Percentiles rank a stretch among this genome's conserved stretches.
Conservation (phyloP, 2,113 vertebrate genomes). For the Mugil cephalus region DNA sequence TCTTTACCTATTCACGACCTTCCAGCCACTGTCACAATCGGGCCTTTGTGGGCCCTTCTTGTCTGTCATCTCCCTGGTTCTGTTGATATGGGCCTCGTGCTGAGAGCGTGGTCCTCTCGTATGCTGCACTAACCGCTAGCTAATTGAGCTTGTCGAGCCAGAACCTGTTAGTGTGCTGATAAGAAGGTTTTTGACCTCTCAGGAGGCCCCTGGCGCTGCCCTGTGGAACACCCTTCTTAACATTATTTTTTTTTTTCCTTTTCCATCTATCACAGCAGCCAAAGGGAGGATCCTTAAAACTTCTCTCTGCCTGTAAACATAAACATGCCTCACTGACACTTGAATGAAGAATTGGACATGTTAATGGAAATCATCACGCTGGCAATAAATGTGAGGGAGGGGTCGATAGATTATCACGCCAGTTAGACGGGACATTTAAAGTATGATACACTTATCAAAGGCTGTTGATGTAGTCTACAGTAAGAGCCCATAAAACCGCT, state of each 20-base stretch:
- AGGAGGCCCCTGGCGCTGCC: conserved; percentile 33
- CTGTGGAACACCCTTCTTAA: conserved; percentile 26
- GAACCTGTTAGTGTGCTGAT: conserved; percentile 82
- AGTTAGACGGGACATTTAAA: conserved; percentile 26
- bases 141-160: conserved; percentile 84
- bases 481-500: conserved; percentile 46
- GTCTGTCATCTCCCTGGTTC: conserved; percentile 81
- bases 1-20: conserved; percentile 53
- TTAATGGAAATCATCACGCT: neutral
- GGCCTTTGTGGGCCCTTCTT: conserved; percentile 76
- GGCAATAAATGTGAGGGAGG: conserved; percentile 1
- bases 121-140: conserved; percentile 73
- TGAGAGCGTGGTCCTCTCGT: conserved; percentile 69
- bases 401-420: conserved; percentile 32
- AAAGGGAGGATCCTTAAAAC: neutral
- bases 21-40: conserved; percentile 70
- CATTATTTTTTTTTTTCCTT: neutral
- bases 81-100: conserved; percentile 78
- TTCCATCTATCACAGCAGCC: neutral
- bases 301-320: neutral
- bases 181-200: conserved; percentile 80
- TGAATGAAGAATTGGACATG: neutral
- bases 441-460: conserved; percentile 43
- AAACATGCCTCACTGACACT: neutral
- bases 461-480: conserved; percentile 54